Evolutionary conservation across 1,140 invertebrate genomes (phyloP).

Genomic region (Camponotus pennsylvanicus): DNA sequence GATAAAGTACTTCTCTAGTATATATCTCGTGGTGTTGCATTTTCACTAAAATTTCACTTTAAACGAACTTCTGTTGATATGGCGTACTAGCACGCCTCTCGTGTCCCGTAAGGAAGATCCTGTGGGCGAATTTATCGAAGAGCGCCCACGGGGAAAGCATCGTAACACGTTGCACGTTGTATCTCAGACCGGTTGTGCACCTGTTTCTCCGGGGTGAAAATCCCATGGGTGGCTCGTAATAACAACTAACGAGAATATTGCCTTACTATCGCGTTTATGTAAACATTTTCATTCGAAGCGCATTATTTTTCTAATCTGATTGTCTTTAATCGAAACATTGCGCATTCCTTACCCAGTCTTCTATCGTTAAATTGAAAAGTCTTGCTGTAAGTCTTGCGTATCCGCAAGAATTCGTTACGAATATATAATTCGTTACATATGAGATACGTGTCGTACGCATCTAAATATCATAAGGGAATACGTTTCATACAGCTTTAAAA

Average conservation of each 20-base stretch:
- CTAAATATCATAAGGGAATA: slow-evolving; percentile 8
- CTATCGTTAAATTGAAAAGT: too few species aligned
- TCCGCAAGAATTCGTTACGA: background rate
- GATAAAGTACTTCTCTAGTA: background rate
- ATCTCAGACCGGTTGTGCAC: slow-evolving; percentile 59
- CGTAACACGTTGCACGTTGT: slow-evolving; percentile 62
- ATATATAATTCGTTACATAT: background rate
- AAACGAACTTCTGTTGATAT: slow-evolving; percentile 35
- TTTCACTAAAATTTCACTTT: slow-evolving; percentile 41
- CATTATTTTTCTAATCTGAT: background rate
- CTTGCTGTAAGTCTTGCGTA: too few species aligned
- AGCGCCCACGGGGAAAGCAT: slow-evolving; percentile 59
- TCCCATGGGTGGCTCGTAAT: slow-evolving; percentile 54
- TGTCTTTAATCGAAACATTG: slow-evolving; percentile 3
- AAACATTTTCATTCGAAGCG: slow-evolving; percentile 21
- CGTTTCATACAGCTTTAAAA: slow-evolving; percentile 52
- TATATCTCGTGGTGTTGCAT: background rate
- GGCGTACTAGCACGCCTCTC: slow-evolving; percentile 39
- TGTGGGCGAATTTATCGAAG: slow-evolving; percentile 65
- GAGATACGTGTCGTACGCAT: background rate
- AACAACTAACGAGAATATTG: slow-evolving; percentile 3
- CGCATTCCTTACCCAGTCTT: background rate
- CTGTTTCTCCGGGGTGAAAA: slow-evolving; percentile 57
- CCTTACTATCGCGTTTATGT: slow-evolving; percentile 40
- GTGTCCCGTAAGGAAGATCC: slow-evolving; percentile 58